A percentile compares a stretch with the other conserved stretches of the same genome.
phyloP scores from a whole-genome alignment of 2,113 vertebrate species.

The Stigmatopora nigra region DNA sequence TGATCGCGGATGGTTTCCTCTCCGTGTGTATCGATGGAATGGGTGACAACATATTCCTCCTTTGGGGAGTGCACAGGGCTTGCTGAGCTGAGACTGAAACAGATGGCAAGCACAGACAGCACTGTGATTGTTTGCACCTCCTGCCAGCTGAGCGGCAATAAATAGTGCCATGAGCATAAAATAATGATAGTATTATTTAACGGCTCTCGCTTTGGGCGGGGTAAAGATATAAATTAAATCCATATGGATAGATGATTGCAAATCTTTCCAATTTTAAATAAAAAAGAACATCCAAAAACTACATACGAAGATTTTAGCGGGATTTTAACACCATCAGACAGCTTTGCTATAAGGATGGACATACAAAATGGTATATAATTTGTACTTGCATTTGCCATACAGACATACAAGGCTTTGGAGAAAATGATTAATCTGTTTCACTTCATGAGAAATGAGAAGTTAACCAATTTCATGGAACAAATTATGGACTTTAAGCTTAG shows the following conservation, averaged over 20 bases:
- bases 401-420: too few species aligned
- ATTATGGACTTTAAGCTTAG: neutral
- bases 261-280: slow-evolving; percentile 23
- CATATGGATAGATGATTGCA: slow-evolving; percentile 9
- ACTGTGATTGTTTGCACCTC: slow-evolving; percentile 36
- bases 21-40: slow-evolving; percentile 71
- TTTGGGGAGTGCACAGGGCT: slow-evolving; percentile 85
- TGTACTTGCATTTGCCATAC: too few species aligned
- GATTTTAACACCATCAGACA: too few species aligned
- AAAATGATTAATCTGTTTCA: too few species aligned
- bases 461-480: neutral
- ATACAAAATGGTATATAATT: too few species aligned
- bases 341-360: too few species aligned
- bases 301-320: too few species aligned
- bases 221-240: slow-evolving; percentile 21
- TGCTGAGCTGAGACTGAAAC: slow-evolving; percentile 83
- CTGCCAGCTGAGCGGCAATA: slow-evolving; percentile 45
- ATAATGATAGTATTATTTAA: slow-evolving; percentile 27
- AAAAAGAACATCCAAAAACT: neutral
- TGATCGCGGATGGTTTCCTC: slow-evolving; percentile 54
- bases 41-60: slow-evolving; percentile 65
- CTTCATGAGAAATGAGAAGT: neutral
- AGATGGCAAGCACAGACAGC: slow-evolving; percentile 48
- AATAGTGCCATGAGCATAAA: slow-evolving; percentile 41
- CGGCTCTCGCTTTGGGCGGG: slow-evolving; percentile 11